Percentiles rank a stretch among this genome's conserved stretches.
Evolutionary conservation across 2,113 vertebrate genomes (phyloP).

Genomic region (Siphamia tubifer): DNA sequence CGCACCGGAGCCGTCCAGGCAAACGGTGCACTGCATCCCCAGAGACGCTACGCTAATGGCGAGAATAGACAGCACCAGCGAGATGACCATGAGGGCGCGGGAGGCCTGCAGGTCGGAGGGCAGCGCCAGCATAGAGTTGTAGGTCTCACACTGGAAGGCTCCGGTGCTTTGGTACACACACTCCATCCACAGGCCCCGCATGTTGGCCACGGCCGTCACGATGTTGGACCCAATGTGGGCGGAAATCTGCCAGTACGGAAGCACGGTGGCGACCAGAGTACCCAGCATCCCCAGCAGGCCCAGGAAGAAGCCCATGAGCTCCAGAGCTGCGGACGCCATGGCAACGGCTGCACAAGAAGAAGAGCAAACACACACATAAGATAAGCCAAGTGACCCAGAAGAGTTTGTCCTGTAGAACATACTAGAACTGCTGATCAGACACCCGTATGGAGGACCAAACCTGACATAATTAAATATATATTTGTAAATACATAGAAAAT

Average conservation of each 20-base stretch:
- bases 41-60: constrained; percentile 78
- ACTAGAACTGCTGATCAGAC: too few species aligned
- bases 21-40: constrained; percentile 95
- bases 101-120: constrained; percentile 87
- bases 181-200: constrained; percentile 97
- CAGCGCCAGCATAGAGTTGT: constrained; percentile 92
- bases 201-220: constrained; percentile 88
- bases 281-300: constrained; percentile 89
- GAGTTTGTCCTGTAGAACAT: too few species aligned
- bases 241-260: constrained; percentile 90
- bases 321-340: constrained; percentile 88
- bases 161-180: constrained; percentile 95
- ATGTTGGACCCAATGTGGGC: constrained; percentile 94
- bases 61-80: constrained; percentile 84
- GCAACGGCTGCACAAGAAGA: background rate
- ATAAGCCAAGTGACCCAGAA: too few species aligned
- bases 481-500: too few species aligned
- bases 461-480: too few species aligned
- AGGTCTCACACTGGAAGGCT: constrained; percentile 95
- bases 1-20: constrained; percentile 75
- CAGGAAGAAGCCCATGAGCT: constrained; percentile 90
- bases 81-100: constrained; percentile 94
- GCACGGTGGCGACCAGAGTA: constrained; percentile 84
- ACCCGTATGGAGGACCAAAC: too few species aligned
- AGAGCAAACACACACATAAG: too few species aligned